These are phyloP conservation scores for Sorex araneus DNA, from an alignment of 2,113 vertebrate species.

Conservation along the genomic window DNA sequence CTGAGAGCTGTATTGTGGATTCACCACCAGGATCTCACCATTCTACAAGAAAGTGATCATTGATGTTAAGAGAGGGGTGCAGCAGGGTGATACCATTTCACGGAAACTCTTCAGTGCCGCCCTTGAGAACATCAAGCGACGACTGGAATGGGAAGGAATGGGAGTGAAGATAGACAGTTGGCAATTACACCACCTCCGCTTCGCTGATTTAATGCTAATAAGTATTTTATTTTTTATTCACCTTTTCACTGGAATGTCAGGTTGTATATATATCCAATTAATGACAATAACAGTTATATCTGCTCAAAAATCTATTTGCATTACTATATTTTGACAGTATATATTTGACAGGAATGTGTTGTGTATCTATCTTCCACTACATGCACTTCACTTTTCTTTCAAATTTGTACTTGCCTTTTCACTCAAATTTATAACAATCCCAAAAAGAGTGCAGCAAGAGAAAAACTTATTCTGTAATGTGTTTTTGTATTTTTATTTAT, in stretches of 20 bases:
- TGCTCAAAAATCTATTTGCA: slow-evolving; percentile 50
- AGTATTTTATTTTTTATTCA: slow-evolving; percentile 46
- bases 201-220: no score
- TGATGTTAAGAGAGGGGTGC: no score
- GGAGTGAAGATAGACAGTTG: no score
- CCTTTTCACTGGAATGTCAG: slow-evolving; percentile 62
- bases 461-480: slow-evolving; percentile 34
- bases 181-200: no score
- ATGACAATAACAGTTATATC: neutral
- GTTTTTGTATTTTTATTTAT: slow-evolving; percentile 58
- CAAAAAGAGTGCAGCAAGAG: slow-evolving; percentile 33
- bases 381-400: slow-evolving; percentile 1
- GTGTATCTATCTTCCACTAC: slow-evolving; percentile 1
- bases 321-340: slow-evolving; percentile 63
- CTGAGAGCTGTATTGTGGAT: no score
- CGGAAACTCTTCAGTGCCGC: no score
- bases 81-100: no score
- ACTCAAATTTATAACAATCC: slow-evolving; percentile 36
- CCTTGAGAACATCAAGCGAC: no score
- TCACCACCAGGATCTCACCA: no score
- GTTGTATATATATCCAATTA: slow-evolving; percentile 65
- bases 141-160: no score
- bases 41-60: no score
- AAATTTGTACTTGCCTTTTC: slow-evolving; percentile 44
- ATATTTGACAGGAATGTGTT: no score